Base-by-base conservation (phyloP, 2,113 vertebrate genomes). In the Mastomys natalensis region DNA sequence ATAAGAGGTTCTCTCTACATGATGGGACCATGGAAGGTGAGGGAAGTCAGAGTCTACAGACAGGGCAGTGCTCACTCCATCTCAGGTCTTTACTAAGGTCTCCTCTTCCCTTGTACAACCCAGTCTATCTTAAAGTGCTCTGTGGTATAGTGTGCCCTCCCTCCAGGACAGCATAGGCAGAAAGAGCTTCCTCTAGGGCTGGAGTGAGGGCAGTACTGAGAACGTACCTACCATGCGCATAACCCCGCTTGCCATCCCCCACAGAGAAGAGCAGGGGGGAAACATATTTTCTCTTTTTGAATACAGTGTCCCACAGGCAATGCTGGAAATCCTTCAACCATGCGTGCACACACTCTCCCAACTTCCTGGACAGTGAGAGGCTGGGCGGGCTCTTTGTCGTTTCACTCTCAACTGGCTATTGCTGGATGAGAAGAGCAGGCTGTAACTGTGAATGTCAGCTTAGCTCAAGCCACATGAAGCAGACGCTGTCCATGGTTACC, bases 301-400 rank as follows among this genome's bases (percentile, higher is more conserved):
- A 1, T 60, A 22, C 34, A 72, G 15, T 1, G 5, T 40, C 21
- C 43, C 70, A 51, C 26, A 53, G 60, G 51, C 17, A n/a, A 1
- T 55, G 76, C 9, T 62, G 78, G 62, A 77, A 45, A 72, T 7
- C 9, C 5, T 29, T 22, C 19, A 29, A 3, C 19, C 45, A 31
- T 0, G 2, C 4, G 3, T 2, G 7, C 3, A 7, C 64, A 43
- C 4, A 21, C 13, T 8, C 19, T 37, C 19, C 51, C 7, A 3
- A 9, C 7, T 68, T n/a, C 66, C 1, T 24, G 22, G 22, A 34
- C 19, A 43, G 6, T 9, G 74, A 53, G 60, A 48, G 62, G 43
- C n/a, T 19, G 21, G 60, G 0, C 21, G 19, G 73, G 10, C 43
- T 45, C 34, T 37, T 51, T 29, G 2, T 22, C 37, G 34, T 34